Evolutionary conservation across 2,888 invertebrate species (phyloP).

Genomic region (Conus canariensis): DNA sequence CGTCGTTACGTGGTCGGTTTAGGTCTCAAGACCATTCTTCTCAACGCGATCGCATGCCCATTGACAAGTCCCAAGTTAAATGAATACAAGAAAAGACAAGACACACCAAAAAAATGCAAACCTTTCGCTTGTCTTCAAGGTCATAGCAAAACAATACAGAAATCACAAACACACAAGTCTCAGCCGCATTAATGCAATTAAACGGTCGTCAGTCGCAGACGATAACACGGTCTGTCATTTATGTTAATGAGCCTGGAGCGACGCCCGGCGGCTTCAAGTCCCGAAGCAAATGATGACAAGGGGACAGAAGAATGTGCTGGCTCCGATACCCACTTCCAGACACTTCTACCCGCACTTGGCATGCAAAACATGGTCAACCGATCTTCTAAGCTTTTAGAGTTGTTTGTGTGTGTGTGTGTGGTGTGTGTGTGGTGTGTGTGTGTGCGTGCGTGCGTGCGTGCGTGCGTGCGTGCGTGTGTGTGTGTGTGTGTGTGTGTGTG

Average conservation of each 20-base stretch:
- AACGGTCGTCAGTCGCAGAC: neutral
- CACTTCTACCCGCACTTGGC: neutral
- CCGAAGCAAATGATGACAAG: neutral
- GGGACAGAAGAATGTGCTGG: neutral
- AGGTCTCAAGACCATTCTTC: too few relatives aligned
- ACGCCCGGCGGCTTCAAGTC: neutral
- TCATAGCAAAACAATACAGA: too few relatives aligned
- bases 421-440: neutral
- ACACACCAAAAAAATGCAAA: too few relatives aligned
- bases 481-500: neutral
- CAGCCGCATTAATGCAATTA: neutral
- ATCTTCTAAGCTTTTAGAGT: neutral
- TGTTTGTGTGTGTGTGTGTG: too few relatives aligned
- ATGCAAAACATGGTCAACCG: neutral
- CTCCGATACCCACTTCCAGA: neutral
- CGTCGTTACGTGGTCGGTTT: too few relatives aligned
- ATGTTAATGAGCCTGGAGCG: neutral
- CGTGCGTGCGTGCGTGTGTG: neutral
- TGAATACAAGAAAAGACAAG: too few relatives aligned
- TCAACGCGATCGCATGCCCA: too few relatives aligned
- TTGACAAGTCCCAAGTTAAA: too few relatives aligned
- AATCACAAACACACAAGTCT: neutral
- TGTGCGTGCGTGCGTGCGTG: neutral
- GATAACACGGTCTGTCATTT: constrained; percentile 2
- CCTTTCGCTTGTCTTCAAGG: too few relatives aligned